A percentile compares a stretch with the other conserved stretches of the same genome.
Conservation (phyloP, 2,113 vertebrate genomes). For the Chionomys nivalis region DNA sequence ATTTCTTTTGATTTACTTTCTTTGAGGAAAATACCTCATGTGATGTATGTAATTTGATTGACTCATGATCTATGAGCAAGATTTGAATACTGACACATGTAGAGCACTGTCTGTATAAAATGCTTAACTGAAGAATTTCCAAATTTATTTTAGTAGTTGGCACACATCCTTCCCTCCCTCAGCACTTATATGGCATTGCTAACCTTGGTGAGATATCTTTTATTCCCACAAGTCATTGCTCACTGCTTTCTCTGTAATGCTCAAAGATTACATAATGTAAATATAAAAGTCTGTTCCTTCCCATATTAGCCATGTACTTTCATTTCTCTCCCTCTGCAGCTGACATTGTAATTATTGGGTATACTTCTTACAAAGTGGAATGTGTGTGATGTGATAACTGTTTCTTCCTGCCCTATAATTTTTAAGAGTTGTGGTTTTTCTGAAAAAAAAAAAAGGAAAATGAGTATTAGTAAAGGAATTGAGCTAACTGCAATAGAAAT, state of each 20-base stretch:
- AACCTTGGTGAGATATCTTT: not conserved
- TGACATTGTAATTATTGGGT: slow-evolving; percentile 36
- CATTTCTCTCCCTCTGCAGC: not conserved
- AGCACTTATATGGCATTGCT: not conserved
- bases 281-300: not conserved
- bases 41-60: not conserved
- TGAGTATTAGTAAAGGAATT: not conserved
- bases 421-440: slow-evolving; percentile 23
- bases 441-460: not conserved
- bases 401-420: slow-evolving; percentile 28
- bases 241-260: not conserved
- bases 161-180: not conserved
- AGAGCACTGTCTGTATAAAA: not conserved
- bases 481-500: slow-evolving; percentile 1
- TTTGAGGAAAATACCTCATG: not conserved
- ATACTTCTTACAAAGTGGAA: not conserved
- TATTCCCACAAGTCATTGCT: not conserved
- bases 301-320: not conserved
- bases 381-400: slow-evolving; percentile 11
- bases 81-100: not conserved
- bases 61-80: not conserved
- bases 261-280: not conserved
- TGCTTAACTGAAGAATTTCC: slow-evolving; percentile 2
- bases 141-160: slow-evolving; percentile 21
- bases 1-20: not conserved